Percentiles rank a stretch among this genome's conserved stretches.
Conservation (phyloP, 2,888 invertebrate genomes). For the Oscheius sp. region DNA sequence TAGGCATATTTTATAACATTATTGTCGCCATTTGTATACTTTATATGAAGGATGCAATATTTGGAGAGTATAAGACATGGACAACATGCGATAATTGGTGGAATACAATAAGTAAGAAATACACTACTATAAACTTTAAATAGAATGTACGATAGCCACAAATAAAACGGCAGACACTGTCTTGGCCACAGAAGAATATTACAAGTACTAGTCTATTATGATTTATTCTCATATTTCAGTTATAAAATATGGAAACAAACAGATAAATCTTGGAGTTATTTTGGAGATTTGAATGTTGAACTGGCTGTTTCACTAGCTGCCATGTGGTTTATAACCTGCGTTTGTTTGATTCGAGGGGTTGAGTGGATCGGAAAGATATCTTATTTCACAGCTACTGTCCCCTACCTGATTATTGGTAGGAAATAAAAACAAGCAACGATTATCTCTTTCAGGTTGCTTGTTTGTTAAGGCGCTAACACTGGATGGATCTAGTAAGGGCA, state of each 20-base stretch:
- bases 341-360: conserved; percentile 27
- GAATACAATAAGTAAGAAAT: conserved; percentile 15
- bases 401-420: conserved; percentile 39
- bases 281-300: neutral
- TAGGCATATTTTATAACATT: conserved; percentile 30
- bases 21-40: conserved; percentile 26
- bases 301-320: neutral
- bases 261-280: neutral
- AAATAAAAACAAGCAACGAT: neutral
- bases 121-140: neutral
- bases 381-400: conserved; percentile 39
- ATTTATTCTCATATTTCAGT: neutral
- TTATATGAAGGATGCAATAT: conserved; percentile 25
- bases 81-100: conserved; percentile 11
- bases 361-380: conserved; percentile 29
- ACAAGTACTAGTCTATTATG: neutral
- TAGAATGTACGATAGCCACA: neutral
- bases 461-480: conserved; percentile 34
- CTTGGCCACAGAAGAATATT: conserved; percentile 22
- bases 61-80: neutral
- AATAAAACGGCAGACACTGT: neutral
- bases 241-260: conserved; percentile 1
- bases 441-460: conserved; percentile 17
- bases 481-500: neutral
- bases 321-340: conserved; percentile 25